Evolutionary conservation across 2,797 vertebrate species (phyloP).

Genomic region (Alca torda): DNA sequence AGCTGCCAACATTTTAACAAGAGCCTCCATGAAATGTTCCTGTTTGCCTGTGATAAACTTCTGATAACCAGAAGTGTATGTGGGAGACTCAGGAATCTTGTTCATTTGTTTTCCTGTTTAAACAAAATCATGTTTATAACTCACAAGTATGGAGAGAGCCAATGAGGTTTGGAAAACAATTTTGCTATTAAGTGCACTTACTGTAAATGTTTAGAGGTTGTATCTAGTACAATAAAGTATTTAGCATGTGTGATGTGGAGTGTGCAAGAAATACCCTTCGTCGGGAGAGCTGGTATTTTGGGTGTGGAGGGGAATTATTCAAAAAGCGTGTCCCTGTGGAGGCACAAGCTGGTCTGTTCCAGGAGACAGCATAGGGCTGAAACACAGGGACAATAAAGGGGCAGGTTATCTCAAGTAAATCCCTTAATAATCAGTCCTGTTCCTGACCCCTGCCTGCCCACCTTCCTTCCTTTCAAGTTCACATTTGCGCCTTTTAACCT

Average conservation of each 20-base stretch:
- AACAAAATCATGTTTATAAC: constrained; percentile 21
- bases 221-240: constrained; percentile 48
- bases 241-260: constrained; percentile 27
- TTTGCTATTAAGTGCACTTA: constrained; percentile 53
- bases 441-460: neutral
- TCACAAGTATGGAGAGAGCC: constrained; percentile 1
- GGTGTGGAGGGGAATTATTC: neutral
- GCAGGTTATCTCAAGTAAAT: neutral
- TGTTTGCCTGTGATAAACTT: constrained; percentile 20
- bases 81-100: constrained; percentile 51
- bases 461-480: neutral
- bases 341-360: neutral
- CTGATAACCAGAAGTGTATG: constrained; percentile 46
- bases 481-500: neutral
- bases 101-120: constrained; percentile 28
- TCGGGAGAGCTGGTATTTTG: neutral
- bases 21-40: constrained; percentile 1
- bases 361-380: neutral
- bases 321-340: neutral
- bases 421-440: neutral
- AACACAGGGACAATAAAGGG: neutral
- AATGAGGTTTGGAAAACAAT: constrained; percentile 11
- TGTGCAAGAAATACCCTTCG: neutral
- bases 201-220: constrained; percentile 52
- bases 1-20: constrained; percentile 11